phyloP scores from a whole-genome alignment of 30 jellyfish, hydroid and myxozoan genomes.

The Aurelia aurita region DNA sequence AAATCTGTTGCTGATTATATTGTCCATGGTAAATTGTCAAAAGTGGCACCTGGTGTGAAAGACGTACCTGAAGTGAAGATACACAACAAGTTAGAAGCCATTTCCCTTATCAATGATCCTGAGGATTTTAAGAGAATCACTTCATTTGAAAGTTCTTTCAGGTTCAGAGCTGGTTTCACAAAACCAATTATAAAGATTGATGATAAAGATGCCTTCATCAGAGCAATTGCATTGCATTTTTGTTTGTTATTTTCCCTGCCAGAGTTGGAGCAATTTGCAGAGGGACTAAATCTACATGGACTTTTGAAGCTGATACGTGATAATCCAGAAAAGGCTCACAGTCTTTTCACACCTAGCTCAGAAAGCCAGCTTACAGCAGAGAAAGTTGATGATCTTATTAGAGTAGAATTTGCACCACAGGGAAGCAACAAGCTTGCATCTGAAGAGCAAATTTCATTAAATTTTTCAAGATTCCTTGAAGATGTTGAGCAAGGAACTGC shows the following conservation, averaged over 20 bases:
- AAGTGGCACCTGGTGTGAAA: neutral
- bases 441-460: too few relatives aligned
- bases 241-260: conserved; percentile 23
- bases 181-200: neutral
- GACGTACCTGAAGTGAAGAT: conserved; percentile 6
- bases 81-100: neutral
- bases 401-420: neutral
- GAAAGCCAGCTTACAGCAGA: conserved; percentile 16
- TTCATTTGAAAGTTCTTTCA: conserved; percentile 9
- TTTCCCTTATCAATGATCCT: neutral
- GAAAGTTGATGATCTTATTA: conserved; percentile 1
- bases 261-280: conserved; percentile 22
- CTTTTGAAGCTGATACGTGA: conserved; percentile 25
- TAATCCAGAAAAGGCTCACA: conserved; percentile 1
- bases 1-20: conserved; percentile 9
- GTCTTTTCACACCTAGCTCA: neutral
- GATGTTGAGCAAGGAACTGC: too few relatives aligned
- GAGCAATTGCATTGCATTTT: conserved; percentile 18
- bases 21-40: neutral
- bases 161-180: conserved; percentile 19
- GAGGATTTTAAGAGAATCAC: conserved; percentile 3
- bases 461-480: conserved; percentile 27
- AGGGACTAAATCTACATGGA: conserved; percentile 25
- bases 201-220: neutral
- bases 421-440: conserved; percentile 47